These are phyloP conservation scores for Gnathonemus echidnorhynchus DNA, from an alignment of 2,113 vertebrate genomes.

Conservation along the genomic window DNA sequence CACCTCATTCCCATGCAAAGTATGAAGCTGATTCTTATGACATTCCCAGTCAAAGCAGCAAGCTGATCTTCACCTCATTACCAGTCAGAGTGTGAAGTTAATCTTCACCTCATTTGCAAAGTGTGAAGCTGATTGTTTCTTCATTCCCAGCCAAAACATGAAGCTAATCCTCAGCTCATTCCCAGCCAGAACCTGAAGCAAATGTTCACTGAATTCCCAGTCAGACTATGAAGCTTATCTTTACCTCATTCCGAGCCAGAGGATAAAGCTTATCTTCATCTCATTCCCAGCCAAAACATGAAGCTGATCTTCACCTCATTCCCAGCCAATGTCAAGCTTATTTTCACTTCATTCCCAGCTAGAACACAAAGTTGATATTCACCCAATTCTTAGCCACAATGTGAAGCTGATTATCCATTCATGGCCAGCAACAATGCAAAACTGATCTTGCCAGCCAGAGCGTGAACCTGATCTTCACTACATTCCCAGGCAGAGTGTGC, in stretches of 20 bases:
- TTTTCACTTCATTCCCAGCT: not conserved
- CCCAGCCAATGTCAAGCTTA: not conserved
- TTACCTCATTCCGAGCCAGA: not conserved
- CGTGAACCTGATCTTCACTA: not conserved
- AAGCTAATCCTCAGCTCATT: not conserved
- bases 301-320: not conserved
- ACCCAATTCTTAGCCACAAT: not conserved
- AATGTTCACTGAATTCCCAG: not conserved
- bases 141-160: not conserved
- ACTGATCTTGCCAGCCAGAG: not conserved
- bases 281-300: not conserved
- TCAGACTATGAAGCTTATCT: not conserved
- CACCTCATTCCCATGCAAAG: not conserved
- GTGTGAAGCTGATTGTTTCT: not conserved
- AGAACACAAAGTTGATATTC: not conserved
- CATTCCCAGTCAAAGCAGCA: not conserved
- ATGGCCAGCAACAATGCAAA: not conserved
- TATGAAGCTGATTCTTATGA: not conserved
- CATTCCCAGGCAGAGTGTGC: not conserved
- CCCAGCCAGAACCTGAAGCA: not conserved
- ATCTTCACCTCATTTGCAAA: not conserved
- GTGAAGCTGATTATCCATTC: not conserved
- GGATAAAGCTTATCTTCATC: not conserved
- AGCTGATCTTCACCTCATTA: not conserved
- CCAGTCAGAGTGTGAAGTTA: no score